Evolutionary conservation across 2,888 invertebrate species (phyloP).

Genomic region (Diaprepes abbreviatus): DNA sequence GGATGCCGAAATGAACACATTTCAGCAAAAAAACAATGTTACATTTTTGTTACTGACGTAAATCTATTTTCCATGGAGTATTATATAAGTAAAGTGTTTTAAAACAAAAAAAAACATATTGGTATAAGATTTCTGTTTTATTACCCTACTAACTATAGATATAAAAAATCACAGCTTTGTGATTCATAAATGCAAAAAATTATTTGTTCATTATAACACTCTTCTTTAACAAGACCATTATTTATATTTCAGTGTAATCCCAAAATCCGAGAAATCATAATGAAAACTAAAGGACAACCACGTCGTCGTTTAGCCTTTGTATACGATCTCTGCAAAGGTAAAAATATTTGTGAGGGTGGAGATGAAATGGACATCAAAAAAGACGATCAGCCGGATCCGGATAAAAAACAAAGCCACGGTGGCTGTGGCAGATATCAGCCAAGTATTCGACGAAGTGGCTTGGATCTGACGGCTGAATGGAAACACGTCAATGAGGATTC

Average conservation of each 20-base stretch:
- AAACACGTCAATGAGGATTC: constrained; percentile 98
- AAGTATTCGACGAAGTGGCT: constrained; percentile 87
- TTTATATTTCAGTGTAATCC: constrained; percentile 80
- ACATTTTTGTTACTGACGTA: too few species aligned
- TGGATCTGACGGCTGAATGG: constrained; percentile 98
- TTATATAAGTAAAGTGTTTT: too few species aligned
- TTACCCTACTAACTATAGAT: too few species aligned
- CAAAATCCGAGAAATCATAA: constrained; percentile 93
- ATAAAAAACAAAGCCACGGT: constrained; percentile 83
- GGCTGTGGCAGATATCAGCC: constrained; percentile 99
- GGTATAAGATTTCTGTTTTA: too few species aligned
- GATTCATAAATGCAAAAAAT: too few species aligned
- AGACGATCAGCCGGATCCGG: constrained; percentile 66
- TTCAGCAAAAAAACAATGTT: too few species aligned
- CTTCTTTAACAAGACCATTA: not conserved
- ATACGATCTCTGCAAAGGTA: constrained; percentile 98
- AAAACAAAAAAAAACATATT: too few species aligned
- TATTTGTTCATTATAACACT: too few species aligned
- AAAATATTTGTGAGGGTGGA: constrained; percentile 98
- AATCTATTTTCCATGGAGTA: too few species aligned
- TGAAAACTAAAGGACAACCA: constrained; percentile 97
- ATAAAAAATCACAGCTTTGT: too few species aligned
- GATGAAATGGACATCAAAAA: constrained; percentile 96
- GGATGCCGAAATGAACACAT: too few species aligned
- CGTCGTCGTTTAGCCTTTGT: constrained; percentile 94